Percentiles rank a stretch among this genome's conserved stretches.
Conservation (phyloP, 1,140 invertebrate genomes). For the Papilio glaucus region DNA sequence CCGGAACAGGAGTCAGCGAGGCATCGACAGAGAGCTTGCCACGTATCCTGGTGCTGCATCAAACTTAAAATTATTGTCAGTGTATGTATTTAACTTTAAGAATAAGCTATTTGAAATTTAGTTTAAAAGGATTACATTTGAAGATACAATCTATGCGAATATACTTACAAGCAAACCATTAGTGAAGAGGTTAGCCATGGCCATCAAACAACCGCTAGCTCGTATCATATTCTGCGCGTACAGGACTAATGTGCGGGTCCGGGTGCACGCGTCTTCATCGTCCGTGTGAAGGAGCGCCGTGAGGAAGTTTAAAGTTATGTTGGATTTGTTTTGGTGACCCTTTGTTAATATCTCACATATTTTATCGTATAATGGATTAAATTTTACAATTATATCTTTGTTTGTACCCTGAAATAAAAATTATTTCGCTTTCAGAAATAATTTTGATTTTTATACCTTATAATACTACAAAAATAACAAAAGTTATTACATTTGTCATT, state of each 20-base stretch:
- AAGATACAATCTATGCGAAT: background rate
- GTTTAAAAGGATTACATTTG: background rate
- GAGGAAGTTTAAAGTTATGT: slow-evolving; percentile 61
- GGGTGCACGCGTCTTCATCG: slow-evolving; percentile 35
- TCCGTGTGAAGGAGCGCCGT: slow-evolving; percentile 53
- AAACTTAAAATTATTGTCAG: background rate
- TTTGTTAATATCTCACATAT: slow-evolving; percentile 51
- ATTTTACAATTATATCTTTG: slow-evolving; percentile 56
- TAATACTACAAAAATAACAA: slow-evolving; percentile 10
- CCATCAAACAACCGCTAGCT: slow-evolving; percentile 50
- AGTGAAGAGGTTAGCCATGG: slow-evolving; percentile 50
- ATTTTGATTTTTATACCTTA: no score
- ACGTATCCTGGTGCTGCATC: slow-evolving; percentile 63
- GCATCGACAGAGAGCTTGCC: slow-evolving; percentile 64
- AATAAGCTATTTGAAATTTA: no score
- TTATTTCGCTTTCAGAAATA: background rate
- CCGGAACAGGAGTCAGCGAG: slow-evolving; percentile 57
- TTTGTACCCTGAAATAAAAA: slow-evolving; percentile 48
- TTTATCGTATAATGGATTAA: slow-evolving; percentile 57
- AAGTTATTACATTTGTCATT: slow-evolving; percentile 55
- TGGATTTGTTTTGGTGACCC: slow-evolving; percentile 52
- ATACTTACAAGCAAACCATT: slow-evolving; percentile 51
- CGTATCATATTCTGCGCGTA: slow-evolving; percentile 62
- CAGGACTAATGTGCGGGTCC: slow-evolving; percentile 41
- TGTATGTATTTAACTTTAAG: no score